Percentiles rank a stretch among this genome's conserved stretches.
Evolutionary conservation across 2,113 vertebrate genomes (phyloP).

Genomic region (Notothenia coriiceps): DNA sequence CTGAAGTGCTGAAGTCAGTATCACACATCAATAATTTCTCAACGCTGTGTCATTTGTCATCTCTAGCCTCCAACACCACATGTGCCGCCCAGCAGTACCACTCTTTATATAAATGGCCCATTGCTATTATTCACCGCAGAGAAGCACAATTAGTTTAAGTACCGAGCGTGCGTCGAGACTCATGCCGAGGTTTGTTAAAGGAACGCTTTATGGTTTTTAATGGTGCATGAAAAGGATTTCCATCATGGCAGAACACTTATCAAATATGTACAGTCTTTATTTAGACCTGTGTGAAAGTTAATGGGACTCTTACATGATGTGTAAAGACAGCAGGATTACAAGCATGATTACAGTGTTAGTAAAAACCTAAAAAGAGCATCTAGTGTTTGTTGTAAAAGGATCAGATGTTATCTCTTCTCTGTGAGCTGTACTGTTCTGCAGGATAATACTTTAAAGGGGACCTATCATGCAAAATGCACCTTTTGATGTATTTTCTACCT

Average conservation of each 20-base stretch:
- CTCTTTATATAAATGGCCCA: slow-evolving; percentile 54
- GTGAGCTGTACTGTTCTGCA: too few species aligned
- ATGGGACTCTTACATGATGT: background rate
- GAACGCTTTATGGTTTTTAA: slow-evolving; percentile 57
- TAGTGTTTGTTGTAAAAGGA: too few species aligned
- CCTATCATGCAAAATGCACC: too few species aligned
- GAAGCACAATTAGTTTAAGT: slow-evolving; percentile 77
- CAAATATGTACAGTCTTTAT: slow-evolving; percentile 43
- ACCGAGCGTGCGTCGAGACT: slow-evolving; percentile 32
- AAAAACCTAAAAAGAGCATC: too few species aligned
- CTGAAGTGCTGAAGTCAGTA: slow-evolving; percentile 57
- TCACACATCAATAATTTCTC: slow-evolving; percentile 52
- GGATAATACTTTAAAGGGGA: too few species aligned
- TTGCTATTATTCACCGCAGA: slow-evolving; percentile 51
- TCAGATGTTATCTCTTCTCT: too few species aligned
- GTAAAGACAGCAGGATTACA: too few species aligned
- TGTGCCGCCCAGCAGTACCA: slow-evolving; percentile 32
- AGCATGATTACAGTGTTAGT: too few species aligned
- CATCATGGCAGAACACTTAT: slow-evolving; percentile 55
- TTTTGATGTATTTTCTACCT: too few species aligned
- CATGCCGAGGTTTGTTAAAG: slow-evolving; percentile 60
- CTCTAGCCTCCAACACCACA: slow-evolving; percentile 3
- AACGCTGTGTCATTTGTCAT: slow-evolving; percentile 56
- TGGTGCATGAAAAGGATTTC: slow-evolving; percentile 53
- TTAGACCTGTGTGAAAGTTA: slow-evolving; percentile 39